Conservation (phyloP, 2,888 invertebrate genomes). For the Xanthostigma xanthostigma region DNA sequence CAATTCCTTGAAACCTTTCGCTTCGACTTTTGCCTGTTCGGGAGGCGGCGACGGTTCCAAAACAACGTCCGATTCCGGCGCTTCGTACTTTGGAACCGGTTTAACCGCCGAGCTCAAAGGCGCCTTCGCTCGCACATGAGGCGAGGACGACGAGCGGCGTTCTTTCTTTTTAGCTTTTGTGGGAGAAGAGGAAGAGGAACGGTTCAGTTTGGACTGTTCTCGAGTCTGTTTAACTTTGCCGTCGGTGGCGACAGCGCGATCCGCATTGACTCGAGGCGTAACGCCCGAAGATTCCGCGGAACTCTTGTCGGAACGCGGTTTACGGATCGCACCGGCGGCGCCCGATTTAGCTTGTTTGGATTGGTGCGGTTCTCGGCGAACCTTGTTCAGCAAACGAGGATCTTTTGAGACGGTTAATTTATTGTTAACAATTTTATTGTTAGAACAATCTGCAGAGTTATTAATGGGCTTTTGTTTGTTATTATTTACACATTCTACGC, state of each 20-base stretch:
- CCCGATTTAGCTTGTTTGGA: conserved; percentile 22
- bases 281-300: conserved; percentile 18
- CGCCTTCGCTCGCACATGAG: not conserved
- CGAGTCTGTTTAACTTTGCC: conserved; percentile 21
- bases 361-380: conserved; percentile 11
- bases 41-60: conserved; percentile 20
- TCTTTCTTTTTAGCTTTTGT: conserved; percentile 16
- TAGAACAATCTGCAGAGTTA: conserved; percentile 20
- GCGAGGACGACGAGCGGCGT: conserved; percentile 7
- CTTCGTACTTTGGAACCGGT: too few relatives aligned
- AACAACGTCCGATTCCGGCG: too few relatives aligned
- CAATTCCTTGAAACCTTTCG: conserved; percentile 34
- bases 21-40: conserved; percentile 18
- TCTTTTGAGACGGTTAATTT: conserved; percentile 27
- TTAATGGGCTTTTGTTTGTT: conserved; percentile 18
- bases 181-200: conserved; percentile 15
- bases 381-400: conserved; percentile 25
- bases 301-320: conserved; percentile 15
- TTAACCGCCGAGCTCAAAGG: too few relatives aligned
- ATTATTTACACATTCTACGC: too few relatives aligned
- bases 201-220: conserved; percentile 14
- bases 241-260: conserved; percentile 21
- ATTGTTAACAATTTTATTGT: conserved; percentile 29
- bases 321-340: conserved; percentile 15
- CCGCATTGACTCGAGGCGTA: conserved; percentile 19